phyloP scores from a whole-genome alignment of 1,140 invertebrate genomes.

The Nixonia krombeini region DNA sequence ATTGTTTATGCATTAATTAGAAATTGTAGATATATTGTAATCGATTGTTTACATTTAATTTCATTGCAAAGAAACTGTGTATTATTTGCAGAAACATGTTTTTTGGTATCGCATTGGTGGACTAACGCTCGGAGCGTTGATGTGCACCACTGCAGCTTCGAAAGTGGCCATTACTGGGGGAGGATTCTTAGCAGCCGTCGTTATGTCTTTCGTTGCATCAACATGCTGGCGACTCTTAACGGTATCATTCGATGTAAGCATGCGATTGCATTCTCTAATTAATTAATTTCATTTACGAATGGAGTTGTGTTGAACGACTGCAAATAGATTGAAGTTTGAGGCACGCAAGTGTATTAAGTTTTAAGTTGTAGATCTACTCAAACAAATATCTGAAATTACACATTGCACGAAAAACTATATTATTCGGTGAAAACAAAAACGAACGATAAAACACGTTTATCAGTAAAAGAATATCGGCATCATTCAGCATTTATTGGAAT shows the following conservation, averaged over 20 bases:
- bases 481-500: too few species aligned
- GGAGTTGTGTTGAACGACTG: not conserved
- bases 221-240: constrained; percentile 58
- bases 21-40: too few species aligned
- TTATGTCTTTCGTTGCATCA: constrained; percentile 58
- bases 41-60: too few species aligned
- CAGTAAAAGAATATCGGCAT: too few species aligned
- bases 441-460: too few species aligned
- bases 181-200: constrained; percentile 57
- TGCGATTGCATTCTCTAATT: not conserved
- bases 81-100: constrained; percentile 51
- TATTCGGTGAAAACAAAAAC: not conserved
- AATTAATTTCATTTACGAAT: not conserved
- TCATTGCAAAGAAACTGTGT: too few species aligned
- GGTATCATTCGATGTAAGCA: constrained; percentile 50
- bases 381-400: not conserved
- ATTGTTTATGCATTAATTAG: too few species aligned
- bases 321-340: not conserved
- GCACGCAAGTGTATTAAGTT: too few species aligned
- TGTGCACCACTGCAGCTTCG: constrained; percentile 52
- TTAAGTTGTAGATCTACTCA: too few species aligned
- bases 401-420: not conserved
- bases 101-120: constrained; percentile 49
- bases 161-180: constrained; percentile 57
- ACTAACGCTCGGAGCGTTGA: constrained; percentile 54